These are phyloP conservation scores for Pelmatolapia mariae DNA, from an alignment of 2,113 vertebrate genomes.

Conservation along the genomic window DNA sequence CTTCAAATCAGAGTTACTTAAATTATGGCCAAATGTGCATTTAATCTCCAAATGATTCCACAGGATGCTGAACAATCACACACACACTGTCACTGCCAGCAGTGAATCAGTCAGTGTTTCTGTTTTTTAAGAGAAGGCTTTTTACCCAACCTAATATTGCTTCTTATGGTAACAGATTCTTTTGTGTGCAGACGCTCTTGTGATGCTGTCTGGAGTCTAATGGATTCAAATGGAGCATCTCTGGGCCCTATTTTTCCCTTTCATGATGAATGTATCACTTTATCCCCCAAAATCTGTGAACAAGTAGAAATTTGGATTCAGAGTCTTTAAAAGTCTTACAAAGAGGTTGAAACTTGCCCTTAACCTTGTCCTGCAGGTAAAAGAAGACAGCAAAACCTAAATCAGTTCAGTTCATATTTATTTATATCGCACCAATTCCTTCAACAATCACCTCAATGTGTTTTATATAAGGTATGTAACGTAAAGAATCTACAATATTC, in stretches of 20 bases:
- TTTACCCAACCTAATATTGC: not conserved
- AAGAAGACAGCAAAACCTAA: not conserved
- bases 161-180: not conserved
- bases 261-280: not conserved
- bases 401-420: not conserved
- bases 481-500: not conserved
- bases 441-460: not conserved
- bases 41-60: not conserved
- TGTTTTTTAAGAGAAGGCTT: not conserved
- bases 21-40: not conserved
- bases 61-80: not conserved
- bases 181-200: not conserved
- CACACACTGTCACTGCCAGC: not conserved
- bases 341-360: not conserved
- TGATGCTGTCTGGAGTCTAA: not conserved
- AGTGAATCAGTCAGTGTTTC: not conserved
- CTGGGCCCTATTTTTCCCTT: not conserved
- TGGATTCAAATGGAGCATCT: not conserved
- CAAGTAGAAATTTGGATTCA: not conserved
- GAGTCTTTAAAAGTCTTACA: not conserved
- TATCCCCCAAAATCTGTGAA: not conserved
- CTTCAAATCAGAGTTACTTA: not conserved
- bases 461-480: not conserved
- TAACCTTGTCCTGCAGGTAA: not conserved
- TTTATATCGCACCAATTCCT: not conserved